phyloP scores from a whole-genome alignment of 2,113 vertebrate species.

The Excalfactoria chinensis region DNA sequence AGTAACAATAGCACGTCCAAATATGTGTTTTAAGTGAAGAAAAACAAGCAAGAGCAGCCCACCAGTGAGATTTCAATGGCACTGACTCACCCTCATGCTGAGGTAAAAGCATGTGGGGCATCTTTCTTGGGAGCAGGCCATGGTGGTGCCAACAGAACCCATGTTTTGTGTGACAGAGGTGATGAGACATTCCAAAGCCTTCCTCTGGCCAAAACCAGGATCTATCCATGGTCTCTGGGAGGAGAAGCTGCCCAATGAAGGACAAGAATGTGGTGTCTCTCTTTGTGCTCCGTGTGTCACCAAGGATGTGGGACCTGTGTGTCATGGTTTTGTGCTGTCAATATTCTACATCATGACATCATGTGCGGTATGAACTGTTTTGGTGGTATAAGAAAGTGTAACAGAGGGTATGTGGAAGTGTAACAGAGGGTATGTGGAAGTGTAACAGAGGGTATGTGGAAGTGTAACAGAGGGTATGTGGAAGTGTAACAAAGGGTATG shows the following conservation, averaged over 20 bases:
- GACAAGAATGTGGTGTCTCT: not conserved
- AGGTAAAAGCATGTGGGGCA: not conserved
- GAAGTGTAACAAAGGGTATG: no score
- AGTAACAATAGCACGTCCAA: not conserved
- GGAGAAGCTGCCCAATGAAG: not conserved
- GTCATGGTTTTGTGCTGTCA: no score
- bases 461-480: no score
- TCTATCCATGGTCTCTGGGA: not conserved
- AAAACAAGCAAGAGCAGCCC: not conserved
- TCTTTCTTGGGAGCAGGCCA: not conserved
- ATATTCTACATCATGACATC: no score
- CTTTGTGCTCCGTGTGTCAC: not conserved
- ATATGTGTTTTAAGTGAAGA: not conserved
- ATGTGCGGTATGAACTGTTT: no score
- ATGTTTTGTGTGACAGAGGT: not conserved
- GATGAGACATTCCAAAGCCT: not conserved
- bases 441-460: no score
- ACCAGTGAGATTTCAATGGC: not conserved
- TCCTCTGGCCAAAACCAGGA: not conserved
- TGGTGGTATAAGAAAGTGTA: no score
- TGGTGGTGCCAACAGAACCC: accelerated
- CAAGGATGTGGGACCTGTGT: not conserved
- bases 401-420: no score
- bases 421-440: no score
- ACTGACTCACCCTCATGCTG: not conserved